phyloP scores from a whole-genome alignment of 2,888 invertebrate species.

The Lottia gigantea region DNA sequence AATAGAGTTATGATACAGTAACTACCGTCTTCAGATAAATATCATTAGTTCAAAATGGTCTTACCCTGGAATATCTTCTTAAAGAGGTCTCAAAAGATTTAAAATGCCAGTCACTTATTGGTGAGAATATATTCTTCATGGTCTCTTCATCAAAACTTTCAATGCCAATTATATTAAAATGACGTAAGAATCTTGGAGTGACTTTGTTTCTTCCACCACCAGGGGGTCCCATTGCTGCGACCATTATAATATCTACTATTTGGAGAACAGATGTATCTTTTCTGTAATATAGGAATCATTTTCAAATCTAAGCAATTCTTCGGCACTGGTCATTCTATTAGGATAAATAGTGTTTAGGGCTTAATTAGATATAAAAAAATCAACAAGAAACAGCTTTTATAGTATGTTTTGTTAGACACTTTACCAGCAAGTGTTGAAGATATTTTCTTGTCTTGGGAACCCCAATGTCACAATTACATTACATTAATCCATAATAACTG shows the following conservation, averaged over 20 bases:
- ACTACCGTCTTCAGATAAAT: no score
- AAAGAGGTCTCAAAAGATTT: constrained; percentile 59
- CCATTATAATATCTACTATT: constrained; percentile 62
- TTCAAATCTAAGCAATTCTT: no score
- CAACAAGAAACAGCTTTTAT: no score
- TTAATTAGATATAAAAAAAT: no score
- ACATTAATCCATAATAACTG: no score
- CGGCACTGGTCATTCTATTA: no score
- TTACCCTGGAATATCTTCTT: constrained; percentile 61
- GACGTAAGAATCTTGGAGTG: constrained; percentile 64
- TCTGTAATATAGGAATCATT: constrained; percentile 35
- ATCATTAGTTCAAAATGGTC: constrained; percentile 7
- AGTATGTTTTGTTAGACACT: no score
- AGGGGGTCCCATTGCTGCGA: constrained; percentile 67
- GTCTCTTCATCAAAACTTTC: constrained; percentile 66
- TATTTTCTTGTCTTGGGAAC: no score
- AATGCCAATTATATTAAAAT: constrained; percentile 66
- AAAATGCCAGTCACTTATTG: constrained; percentile 68
- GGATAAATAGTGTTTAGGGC: no score
- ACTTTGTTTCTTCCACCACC: constrained; percentile 66
- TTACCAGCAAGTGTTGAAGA: no score
- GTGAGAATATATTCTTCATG: constrained; percentile 66
- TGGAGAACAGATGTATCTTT: constrained; percentile 64
- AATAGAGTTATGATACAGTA: no score
- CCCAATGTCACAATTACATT: no score